phyloP scores from a whole-genome alignment of 1,140 invertebrate genomes.

The Aphidius ervi region DNA sequence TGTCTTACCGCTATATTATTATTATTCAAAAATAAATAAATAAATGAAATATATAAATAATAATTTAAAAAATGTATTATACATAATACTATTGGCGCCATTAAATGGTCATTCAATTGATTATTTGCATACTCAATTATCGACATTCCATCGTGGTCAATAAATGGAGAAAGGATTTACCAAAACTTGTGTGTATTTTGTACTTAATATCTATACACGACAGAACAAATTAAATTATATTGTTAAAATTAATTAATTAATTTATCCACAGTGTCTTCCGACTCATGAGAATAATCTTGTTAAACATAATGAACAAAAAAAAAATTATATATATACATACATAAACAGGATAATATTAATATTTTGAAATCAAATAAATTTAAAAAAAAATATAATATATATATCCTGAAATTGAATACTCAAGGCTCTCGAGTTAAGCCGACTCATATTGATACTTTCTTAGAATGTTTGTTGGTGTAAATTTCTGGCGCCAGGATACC shows the following conservation, averaged over 20 bases:
- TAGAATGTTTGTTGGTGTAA: no score
- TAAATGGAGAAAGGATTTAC: constrained; percentile 2
- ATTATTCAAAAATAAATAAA: background rate
- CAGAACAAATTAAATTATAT: background rate
- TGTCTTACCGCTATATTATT: background rate
- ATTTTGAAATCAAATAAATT: no score
- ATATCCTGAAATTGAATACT: no score
- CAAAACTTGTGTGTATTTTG: background rate
- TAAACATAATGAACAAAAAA: no score
- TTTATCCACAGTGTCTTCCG: background rate
- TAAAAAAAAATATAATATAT: no score
- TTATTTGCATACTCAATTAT: constrained; percentile 12
- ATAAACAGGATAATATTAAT: no score
- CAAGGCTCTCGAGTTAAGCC: no score
- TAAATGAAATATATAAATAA: background rate
- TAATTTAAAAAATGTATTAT: constrained; percentile 1
- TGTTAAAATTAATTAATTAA: background rate
- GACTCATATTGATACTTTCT: no score
- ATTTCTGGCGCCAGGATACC: no score
- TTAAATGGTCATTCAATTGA: constrained; percentile 4
- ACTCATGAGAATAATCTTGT: background rate
- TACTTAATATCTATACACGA: background rate
- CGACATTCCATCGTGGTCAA: background rate
- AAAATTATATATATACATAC: no score
- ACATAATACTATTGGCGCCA: constrained; percentile 4